A percentile compares a stretch with the other conserved stretches of the same genome.
These are phyloP conservation scores for Parazoanthus swiftii DNA, from an alignment of 92 coral and sea anemone genomes.

Conservation along the genomic window DNA sequence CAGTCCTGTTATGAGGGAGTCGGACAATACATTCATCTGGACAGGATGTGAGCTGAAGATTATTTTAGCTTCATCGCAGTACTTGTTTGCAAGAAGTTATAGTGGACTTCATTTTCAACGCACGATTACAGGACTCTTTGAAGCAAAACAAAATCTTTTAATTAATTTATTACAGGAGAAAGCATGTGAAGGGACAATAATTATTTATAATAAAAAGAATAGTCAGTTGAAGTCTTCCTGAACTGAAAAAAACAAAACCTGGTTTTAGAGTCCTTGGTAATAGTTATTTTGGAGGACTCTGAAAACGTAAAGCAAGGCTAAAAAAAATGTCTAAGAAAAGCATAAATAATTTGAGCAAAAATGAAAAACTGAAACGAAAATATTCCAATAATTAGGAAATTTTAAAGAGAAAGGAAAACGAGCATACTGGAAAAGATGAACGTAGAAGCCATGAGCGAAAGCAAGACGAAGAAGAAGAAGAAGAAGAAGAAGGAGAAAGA, in stretches of 20 bases:
- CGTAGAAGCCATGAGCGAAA: too few relatives aligned
- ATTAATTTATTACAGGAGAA: background rate
- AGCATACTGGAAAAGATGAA: too few relatives aligned
- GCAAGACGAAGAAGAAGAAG: too few relatives aligned
- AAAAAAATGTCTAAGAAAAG: background rate
- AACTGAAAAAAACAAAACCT: background rate
- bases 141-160: background rate
- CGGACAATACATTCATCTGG: too few relatives aligned
- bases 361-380: too few relatives aligned
- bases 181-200: background rate
- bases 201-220: background rate
- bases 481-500: too few relatives aligned
- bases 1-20: background rate
- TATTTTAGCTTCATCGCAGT: background rate
- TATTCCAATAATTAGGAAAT: too few relatives aligned
- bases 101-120: background rate
- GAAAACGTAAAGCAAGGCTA: background rate
- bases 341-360: too few relatives aligned
- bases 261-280: background rate
- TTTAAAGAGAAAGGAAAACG: background rate
- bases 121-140: background rate
- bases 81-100: background rate
- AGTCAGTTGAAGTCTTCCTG: background rate
- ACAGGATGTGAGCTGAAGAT: background rate
- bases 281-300: background rate